Conservation (phyloP, 2,113 vertebrate genomes). For the Stictonetta naevosa region DNA sequence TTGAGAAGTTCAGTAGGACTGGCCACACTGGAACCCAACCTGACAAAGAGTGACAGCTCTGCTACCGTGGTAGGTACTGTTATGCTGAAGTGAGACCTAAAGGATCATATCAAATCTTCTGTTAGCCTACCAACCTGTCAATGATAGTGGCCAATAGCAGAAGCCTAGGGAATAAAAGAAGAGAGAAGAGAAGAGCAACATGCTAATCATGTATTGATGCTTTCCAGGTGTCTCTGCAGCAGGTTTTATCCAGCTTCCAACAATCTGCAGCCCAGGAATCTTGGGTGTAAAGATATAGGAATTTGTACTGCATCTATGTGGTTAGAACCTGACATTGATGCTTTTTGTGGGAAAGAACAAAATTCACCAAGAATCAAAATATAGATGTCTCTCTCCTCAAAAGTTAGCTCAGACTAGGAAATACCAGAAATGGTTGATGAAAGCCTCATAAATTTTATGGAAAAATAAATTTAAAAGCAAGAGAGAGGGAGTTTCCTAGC, state of each 20-base stretch:
- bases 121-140: not conserved
- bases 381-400: not conserved
- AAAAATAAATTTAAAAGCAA: not conserved
- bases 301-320: not conserved
- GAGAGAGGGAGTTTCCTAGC: not conserved
- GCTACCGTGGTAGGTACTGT: not conserved
- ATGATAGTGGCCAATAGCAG: not conserved
- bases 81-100: not conserved
- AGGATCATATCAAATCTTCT: not conserved
- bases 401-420: not conserved
- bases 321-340: not conserved
- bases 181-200: not conserved
- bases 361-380: not conserved
- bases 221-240: not conserved
- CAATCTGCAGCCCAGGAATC: not conserved
- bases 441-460: not conserved
- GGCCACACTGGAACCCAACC: not conserved
- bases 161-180: not conserved
- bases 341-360: not conserved
- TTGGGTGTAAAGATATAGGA: not conserved
- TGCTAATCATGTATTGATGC: not conserved
- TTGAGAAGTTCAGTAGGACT: not conserved
- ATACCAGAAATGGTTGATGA: not conserved
- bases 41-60: not conserved
- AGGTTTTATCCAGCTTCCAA: not conserved